Conservation (phyloP, 2,113 vertebrate species). For the Terrapene triunguis region DNA sequence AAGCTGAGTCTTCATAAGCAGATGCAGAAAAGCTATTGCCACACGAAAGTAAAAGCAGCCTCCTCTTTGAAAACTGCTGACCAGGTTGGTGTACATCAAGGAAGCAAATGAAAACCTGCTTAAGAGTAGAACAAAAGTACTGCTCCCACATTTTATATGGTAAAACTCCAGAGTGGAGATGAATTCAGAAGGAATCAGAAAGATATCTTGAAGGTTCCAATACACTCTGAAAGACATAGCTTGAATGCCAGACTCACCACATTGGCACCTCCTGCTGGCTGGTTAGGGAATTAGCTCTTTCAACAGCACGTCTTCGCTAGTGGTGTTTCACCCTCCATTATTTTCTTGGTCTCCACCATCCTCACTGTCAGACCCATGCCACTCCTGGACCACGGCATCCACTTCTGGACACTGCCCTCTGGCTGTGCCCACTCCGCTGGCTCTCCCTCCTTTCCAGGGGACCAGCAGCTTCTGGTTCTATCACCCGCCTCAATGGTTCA, state of each 20-base stretch:
- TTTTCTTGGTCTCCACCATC: too few species aligned
- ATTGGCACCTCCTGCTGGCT: too few species aligned
- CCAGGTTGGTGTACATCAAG: not conserved
- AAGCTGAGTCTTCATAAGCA: not conserved
- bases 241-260: not conserved
- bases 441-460: too few species aligned
- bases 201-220: not conserved
- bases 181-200: slow-evolving; percentile 16
- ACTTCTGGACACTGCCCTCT: too few species aligned
- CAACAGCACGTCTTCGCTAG: too few species aligned
- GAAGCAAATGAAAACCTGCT: not conserved
- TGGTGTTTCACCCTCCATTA: too few species aligned
- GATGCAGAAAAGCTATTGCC: not conserved
- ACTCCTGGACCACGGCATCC: too few species aligned
- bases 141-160: not conserved
- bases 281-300: too few species aligned
- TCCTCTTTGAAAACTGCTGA: not conserved
- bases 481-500: too few species aligned
- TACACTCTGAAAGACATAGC: not conserved
- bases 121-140: slow-evolving; percentile 6
- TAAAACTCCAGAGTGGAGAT: slow-evolving; percentile 21
- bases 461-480: too few species aligned
- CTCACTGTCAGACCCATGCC: too few species aligned
- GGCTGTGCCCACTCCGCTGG: too few species aligned
- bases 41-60: not conserved